phyloP scores from a whole-genome alignment of 2,113 vertebrate genomes.

The Sphyrna mokarran region DNA sequence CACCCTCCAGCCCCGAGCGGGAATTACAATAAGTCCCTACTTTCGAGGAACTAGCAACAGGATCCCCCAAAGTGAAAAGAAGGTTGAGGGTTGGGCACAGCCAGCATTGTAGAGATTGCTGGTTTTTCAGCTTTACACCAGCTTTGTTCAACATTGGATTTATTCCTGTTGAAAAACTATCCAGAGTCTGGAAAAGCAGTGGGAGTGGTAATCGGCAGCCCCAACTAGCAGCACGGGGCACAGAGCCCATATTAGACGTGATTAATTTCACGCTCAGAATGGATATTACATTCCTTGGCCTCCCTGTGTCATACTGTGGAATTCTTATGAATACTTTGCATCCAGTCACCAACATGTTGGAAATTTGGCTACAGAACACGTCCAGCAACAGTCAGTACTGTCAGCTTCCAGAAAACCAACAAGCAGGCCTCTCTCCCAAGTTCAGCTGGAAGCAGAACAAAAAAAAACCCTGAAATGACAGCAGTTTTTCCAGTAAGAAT shows the following conservation, averaged over 20 bases:
- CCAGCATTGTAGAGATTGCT: too few relatives aligned
- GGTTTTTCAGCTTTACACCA: neutral
- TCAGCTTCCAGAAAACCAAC: neutral
- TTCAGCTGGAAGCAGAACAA: neutral
- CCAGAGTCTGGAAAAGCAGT: neutral
- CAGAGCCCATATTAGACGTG: neutral
- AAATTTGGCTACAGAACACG: slow-evolving; percentile 9
- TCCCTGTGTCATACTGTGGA: neutral
- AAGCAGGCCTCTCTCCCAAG: neutral
- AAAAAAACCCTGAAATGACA: neutral
- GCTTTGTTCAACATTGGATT: neutral
- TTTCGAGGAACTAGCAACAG: too few relatives aligned
- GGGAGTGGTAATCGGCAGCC: too few relatives aligned
- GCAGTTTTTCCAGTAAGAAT: neutral
- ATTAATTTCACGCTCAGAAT: neutral
- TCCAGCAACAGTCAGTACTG: neutral
- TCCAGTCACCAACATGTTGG: neutral
- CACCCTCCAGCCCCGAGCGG: too few relatives aligned
- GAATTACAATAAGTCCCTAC: too few relatives aligned
- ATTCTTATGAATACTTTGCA: slow-evolving; percentile 14
- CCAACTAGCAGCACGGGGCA: neutral
- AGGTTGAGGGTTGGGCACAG: too few relatives aligned
- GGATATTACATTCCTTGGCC: neutral
- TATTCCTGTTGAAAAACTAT: neutral
- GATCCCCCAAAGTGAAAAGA: too few relatives aligned